A percentile compares a stretch with the other conserved stretches of the same genome.
Conservation (phyloP, 2,113 vertebrate genomes). For the Seriola quinqueradiata region DNA sequence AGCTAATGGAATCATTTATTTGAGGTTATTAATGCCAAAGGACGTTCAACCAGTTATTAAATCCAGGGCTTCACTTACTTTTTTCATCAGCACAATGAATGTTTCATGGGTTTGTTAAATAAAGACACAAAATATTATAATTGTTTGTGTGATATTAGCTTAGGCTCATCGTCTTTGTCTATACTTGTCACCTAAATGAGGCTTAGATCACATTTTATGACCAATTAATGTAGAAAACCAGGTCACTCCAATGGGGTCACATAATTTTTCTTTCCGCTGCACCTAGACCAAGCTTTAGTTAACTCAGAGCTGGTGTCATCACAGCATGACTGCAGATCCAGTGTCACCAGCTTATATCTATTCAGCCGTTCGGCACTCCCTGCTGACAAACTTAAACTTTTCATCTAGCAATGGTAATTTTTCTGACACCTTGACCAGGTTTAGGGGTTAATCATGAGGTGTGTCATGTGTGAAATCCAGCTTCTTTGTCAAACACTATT, state of each 20-base stretch:
- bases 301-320: not conserved
- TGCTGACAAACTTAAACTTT: not conserved
- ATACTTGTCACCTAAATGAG: not conserved
- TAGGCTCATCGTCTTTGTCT: no score
- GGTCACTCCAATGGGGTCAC: not conserved
- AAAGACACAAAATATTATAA: not conserved
- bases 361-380: not conserved
- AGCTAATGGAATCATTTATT: not conserved
- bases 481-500: constrained; percentile 22
- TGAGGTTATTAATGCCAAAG: not conserved
- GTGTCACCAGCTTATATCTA: not conserved
- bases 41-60: not conserved
- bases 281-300: not conserved
- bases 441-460: constrained; percentile 8
- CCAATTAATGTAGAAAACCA: no score
- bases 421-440: not conserved
- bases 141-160: no score
- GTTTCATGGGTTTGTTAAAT: no score
- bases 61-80: no score
- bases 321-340: not conserved
- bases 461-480: not conserved
- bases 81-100: no score
- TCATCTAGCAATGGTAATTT: not conserved
- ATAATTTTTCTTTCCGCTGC: not conserved
- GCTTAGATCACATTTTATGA: not conserved